A percentile compares a stretch with the other conserved stretches of the same genome.
phyloP scores from a whole-genome alignment of 1,140 invertebrate genomes.

The Tetragnatha versicolor region DNA sequence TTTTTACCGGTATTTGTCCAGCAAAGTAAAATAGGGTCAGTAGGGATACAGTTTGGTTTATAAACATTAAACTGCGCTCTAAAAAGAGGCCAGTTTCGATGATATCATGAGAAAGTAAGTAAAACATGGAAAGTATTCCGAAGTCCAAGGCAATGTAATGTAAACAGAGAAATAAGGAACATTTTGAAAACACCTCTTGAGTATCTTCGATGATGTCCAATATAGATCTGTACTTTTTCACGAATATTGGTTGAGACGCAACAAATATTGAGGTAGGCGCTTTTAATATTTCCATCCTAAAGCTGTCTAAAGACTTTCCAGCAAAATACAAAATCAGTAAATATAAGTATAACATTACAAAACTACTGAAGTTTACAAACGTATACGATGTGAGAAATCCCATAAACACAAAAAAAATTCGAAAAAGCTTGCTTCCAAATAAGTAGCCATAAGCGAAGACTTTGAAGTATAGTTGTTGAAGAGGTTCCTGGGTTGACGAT shows the following conservation, averaged over 20 bases:
- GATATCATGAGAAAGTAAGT: background rate
- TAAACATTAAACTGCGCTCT: background rate
- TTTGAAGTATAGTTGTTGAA: too few relatives aligned
- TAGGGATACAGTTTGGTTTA: background rate
- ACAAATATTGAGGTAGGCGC: background rate
- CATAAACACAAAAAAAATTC: background rate
- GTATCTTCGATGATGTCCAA: background rate
- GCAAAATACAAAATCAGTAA: background rate
- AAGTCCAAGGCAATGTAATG: background rate
- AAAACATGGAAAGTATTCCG: background rate
- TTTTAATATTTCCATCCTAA: background rate
- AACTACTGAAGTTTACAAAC: background rate
- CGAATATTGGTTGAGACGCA: background rate
- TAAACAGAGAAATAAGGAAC: background rate
- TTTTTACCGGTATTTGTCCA: background rate
- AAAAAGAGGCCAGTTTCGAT: background rate
- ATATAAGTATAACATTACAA: background rate
- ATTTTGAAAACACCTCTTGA: background rate
- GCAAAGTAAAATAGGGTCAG: background rate
- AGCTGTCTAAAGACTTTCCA: background rate
- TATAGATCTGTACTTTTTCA: background rate
- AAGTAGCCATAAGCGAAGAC: background rate
- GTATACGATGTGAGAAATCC: background rate
- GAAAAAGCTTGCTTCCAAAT: background rate
- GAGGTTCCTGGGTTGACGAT: too few relatives aligned